A percentile compares a stretch with the other conserved stretches of the same genome.
Evolutionary conservation across 2,888 invertebrate species (phyloP).

Genomic region (Amiota mariae): DNA sequence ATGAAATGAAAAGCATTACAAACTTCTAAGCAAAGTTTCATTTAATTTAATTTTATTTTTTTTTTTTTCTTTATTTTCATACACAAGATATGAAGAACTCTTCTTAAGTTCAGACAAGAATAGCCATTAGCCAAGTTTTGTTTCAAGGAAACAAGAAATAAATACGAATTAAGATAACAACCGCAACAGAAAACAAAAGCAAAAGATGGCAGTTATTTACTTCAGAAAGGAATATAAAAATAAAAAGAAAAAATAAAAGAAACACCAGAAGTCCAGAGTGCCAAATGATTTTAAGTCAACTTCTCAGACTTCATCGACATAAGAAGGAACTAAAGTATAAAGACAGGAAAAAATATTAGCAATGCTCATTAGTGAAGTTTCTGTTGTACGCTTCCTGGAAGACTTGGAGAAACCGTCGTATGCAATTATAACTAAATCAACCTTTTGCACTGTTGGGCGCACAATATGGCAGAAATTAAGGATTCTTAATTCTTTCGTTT

Average conservation of each 20-base stretch:
- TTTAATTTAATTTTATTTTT: no score
- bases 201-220: background rate
- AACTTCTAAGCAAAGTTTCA: no score
- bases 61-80: no score
- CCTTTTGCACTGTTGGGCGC: slow-evolving; percentile 6
- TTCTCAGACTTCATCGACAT: no score
- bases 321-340: background rate
- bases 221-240: background rate
- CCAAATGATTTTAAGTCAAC: no score
- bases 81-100: no score
- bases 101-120: no score
- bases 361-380: background rate
- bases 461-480: background rate
- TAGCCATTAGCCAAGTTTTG: slow-evolving; percentile 22
- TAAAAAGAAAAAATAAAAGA: background rate
- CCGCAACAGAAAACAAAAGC: background rate
- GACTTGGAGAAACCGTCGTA: background rate
- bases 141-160: slow-evolving; percentile 16
- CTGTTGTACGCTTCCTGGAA: background rate
- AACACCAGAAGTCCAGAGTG: background rate
- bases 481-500: background rate
- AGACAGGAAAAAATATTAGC: slow-evolving; percentile 9
- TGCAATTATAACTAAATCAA: slow-evolving; percentile 16
- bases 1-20: no score
- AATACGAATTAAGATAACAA: slow-evolving; percentile 6